Evolutionary conservation across 2,797 vertebrate species (phyloP), one percentile per base, ranked within the genome.

Genomic region (Sebastes matsubarae): DNA sequence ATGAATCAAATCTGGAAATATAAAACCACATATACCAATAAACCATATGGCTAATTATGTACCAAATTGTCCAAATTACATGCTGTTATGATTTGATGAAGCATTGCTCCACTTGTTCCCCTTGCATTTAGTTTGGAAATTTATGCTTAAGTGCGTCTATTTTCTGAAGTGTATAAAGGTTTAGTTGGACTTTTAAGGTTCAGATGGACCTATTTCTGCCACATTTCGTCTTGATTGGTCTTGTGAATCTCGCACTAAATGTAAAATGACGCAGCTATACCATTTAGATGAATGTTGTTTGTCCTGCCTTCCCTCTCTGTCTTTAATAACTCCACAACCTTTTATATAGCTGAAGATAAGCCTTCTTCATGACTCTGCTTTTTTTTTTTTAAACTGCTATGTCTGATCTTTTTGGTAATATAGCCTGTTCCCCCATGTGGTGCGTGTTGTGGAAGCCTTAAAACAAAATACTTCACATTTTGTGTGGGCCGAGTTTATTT

Each of bases 401-500:
- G 30, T 69, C 6, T 66, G 34, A 76, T 58, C 38, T 29, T 74
- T 25, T 67, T 58, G 52, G 38, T 75, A 50, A 74, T 32, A 7
- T 29, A 72, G 46, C 34, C 25, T 14, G 68, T 68, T 63, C 60
- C 59, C 25, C 55, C 24, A 10, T 42, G 55, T 13, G 82, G 25
- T 32, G 72, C 67, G 2, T 30, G 79, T 36, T 29, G 82, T 38
- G 64, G 63, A 82, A 80, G 78, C 79, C 20, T 54, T 54, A 81
- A 87, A 68, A 42, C 38, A 68, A 79, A 88, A 86, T 81, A 65
- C 79, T 87, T 85, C 73, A 82, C 79, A 85, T 88, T 90, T 86
- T 77, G 85, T 90, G 88, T 88, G 84, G 85, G 87, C 81, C 71
- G 82, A 58, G 86, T 91, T 89, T 93, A 92, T 94, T 94, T 94